Percentiles rank a stretch among this genome's conserved stretches.
phyloP scores from a whole-genome alignment of 2,113 vertebrate genomes.

The Xiphias gladius region DNA sequence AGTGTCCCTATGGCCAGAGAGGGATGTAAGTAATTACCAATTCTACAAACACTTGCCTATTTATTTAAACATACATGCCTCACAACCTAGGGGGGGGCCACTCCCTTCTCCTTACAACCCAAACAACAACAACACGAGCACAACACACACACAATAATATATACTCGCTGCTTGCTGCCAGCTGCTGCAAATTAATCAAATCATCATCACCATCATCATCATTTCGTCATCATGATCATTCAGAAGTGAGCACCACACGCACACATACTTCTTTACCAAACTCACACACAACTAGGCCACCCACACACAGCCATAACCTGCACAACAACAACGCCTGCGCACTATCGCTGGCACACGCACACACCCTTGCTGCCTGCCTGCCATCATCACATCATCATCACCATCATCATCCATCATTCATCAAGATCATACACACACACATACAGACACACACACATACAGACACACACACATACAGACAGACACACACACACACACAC shows the following conservation, averaged over 20 bases:
- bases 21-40: conserved; percentile 90
- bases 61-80: conserved; percentile 85
- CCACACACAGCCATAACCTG: too few species aligned
- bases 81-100: conserved; percentile 68
- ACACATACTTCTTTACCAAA: too few species aligned
- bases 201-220: conserved; percentile 81
- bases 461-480: too few species aligned
- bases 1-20: conserved; percentile 84
- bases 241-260: conserved; percentile 18
- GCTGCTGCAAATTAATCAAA: conserved; percentile 85
- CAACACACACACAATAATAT: conserved; percentile 62
- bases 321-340: too few species aligned
- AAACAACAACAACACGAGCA: conserved; percentile 73
- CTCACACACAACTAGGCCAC: conserved; percentile 15
- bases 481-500: conserved; percentile 27
- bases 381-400: too few species aligned
- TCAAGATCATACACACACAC: too few species aligned
- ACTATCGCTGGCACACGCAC: too few species aligned
- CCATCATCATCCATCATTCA: too few species aligned
- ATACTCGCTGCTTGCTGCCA: too few species aligned
- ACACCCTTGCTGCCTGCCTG: too few species aligned
- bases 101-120: too few species aligned
- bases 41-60: conserved; percentile 87
- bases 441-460: too few species aligned
- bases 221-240: conserved; percentile 74